A percentile compares a stretch with the other conserved stretches of the same genome.
Evolutionary conservation across 2,797 vertebrate species (phyloP).

Genomic region (Lycodopsis pacificus): DNA sequence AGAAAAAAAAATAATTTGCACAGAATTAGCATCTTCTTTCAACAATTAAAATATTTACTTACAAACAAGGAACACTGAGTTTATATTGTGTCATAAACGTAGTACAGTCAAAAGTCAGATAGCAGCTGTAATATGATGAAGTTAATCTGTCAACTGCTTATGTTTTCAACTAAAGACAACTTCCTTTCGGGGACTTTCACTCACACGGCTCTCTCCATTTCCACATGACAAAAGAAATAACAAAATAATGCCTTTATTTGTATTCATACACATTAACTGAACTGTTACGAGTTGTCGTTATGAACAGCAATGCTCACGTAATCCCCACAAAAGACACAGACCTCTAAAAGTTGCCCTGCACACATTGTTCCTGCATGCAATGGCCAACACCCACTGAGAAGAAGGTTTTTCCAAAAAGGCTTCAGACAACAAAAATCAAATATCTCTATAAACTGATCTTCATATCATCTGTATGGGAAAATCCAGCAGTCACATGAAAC

Average conservation of each 20-base stretch:
- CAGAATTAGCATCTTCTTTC: constrained; percentile 37
- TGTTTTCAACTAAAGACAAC: constrained; percentile 4
- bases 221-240: constrained; percentile 17
- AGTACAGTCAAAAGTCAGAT: constrained; percentile 40
- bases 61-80: constrained; percentile 22
- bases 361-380: constrained; percentile 44
- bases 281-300: constrained; percentile 30
- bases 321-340: constrained; percentile 25
- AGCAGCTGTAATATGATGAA: constrained; percentile 38
- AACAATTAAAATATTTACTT: constrained; percentile 40
- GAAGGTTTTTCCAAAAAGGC: constrained; percentile 53
- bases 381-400: constrained; percentile 27
- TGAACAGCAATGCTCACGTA: constrained; percentile 52
- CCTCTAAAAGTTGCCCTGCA: constrained; percentile 7
- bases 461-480: constrained; percentile 66
- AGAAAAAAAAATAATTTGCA: constrained; percentile 55
- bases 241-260: constrained; percentile 41
- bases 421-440: constrained; percentile 41
- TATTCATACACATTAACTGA: constrained; percentile 15
- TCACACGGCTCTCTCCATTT: constrained; percentile 16
- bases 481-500: constrained; percentile 79
- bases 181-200: constrained; percentile 33
- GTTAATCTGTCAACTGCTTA: constrained; percentile 22
- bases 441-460: constrained; percentile 41
- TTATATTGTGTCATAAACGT: constrained; percentile 13